phyloP scores from a whole-genome alignment of 2,797 vertebrate species.

The Syndactyla subalaris region DNA sequence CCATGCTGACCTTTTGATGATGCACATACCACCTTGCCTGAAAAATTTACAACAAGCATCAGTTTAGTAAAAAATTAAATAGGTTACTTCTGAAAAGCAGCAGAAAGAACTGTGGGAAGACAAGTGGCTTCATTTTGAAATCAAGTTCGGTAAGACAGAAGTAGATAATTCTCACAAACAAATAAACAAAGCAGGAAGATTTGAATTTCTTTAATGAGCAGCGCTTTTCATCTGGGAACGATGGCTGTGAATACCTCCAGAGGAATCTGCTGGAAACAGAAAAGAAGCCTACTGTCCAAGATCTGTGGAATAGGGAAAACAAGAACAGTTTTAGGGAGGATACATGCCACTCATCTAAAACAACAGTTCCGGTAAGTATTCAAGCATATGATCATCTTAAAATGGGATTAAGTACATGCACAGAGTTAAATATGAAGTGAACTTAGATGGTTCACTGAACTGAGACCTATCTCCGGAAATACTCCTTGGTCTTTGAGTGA shows the following conservation, averaged over 20 bases:
- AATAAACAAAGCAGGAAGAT: background rate
- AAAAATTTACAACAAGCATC: background rate
- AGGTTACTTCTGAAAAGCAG: background rate
- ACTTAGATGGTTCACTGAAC: background rate
- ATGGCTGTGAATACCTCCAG: background rate
- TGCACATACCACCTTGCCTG: background rate
- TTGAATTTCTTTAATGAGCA: background rate
- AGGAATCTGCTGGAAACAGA: background rate
- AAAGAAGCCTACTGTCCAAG: background rate
- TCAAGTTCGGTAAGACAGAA: background rate
- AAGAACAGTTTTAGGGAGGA: background rate
- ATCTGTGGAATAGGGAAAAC: background rate
- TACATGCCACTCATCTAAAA: background rate
- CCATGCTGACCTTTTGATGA: background rate
- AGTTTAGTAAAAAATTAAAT: background rate
- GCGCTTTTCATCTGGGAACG: background rate
- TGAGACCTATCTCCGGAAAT: slow-evolving; percentile 5
- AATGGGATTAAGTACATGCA: background rate
- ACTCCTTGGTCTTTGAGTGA: background rate
- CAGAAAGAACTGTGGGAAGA: background rate
- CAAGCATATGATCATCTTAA: background rate
- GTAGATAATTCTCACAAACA: background rate
- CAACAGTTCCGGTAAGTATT: background rate
- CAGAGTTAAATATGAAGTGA: background rate
- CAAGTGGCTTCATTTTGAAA: background rate